phyloP scores from a whole-genome alignment of 2,113 vertebrate species.

The Hiodon alosoides region DNA sequence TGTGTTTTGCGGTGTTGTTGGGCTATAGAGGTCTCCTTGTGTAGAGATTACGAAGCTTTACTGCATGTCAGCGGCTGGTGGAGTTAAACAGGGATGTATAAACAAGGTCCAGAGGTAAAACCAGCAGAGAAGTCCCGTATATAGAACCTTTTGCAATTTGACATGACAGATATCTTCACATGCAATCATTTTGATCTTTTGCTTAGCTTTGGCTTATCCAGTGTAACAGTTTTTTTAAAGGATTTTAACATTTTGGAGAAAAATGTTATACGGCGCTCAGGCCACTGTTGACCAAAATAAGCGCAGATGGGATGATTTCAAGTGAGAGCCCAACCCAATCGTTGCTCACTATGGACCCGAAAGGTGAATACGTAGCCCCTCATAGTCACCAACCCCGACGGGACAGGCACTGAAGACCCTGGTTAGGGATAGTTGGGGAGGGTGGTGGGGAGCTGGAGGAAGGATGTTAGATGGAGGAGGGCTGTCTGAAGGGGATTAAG shows the following conservation, averaged over 20 bases:
- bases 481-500: conserved; percentile 49
- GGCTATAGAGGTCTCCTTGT: conserved; percentile 13
- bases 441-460: not conserved
- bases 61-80: conserved; percentile 1
- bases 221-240: too few relatives aligned
- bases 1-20: conserved; percentile 14
- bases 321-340: too few relatives aligned
- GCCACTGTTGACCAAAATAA: not conserved
- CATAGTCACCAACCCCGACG: too few relatives aligned
- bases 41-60: conserved; percentile 9
- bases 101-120: not conserved
- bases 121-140: not conserved
- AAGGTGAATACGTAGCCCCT: too few relatives aligned
- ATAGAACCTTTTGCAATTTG: not conserved
- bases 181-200: conserved; percentile 1
- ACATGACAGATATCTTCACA: not conserved
- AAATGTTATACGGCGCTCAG: not conserved
- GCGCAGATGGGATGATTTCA: not conserved
- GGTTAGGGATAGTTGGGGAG: too few relatives aligned
- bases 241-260: too few relatives aligned
- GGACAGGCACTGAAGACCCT: too few relatives aligned
- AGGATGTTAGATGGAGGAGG: conserved; percentile 18
- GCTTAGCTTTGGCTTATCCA: too few relatives aligned
- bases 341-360: too few relatives aligned
- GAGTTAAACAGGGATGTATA: conserved; percentile 20